phyloP scores from a whole-genome alignment of 2,797 vertebrate genomes.

The Mareca penelope region DNA sequence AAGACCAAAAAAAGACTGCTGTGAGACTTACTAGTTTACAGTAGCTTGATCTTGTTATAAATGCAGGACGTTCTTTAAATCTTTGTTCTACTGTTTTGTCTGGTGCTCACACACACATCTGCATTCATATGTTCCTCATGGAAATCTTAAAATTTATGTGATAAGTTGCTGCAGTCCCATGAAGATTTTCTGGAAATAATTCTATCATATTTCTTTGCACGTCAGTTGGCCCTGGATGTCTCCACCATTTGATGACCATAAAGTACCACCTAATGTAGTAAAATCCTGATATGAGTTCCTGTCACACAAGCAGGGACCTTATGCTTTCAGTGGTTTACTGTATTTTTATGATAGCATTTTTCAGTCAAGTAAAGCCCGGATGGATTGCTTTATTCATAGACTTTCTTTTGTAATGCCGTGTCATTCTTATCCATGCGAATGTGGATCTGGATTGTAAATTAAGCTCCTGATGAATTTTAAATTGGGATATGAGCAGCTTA shows the following conservation, averaged over 20 bases:
- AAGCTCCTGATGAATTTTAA: slow-evolving; percentile 15
- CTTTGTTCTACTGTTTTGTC: background rate
- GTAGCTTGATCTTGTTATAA: background rate
- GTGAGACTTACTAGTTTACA: background rate
- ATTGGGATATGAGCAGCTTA: background rate
- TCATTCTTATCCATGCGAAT: background rate
- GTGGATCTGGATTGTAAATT: background rate
- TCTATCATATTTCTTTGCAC: accelerated
- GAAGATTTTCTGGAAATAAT: background rate
- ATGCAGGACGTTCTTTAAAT: background rate
- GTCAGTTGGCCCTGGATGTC: background rate
- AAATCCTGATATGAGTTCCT: background rate
- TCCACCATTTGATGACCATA: background rate
- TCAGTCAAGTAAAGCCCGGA: background rate
- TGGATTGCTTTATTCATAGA: background rate
- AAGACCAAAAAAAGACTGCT: background rate
- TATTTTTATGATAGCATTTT: background rate
- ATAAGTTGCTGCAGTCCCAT: background rate
- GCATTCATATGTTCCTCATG: background rate
- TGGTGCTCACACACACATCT: background rate
- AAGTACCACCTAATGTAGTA: background rate
- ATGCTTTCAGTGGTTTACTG: background rate
- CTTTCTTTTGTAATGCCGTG: background rate
- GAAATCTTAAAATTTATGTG: background rate
- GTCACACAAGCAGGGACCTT: background rate